Conservation (phyloP, 2,888 invertebrate genomes). For the Xestia ashworthii region DNA sequence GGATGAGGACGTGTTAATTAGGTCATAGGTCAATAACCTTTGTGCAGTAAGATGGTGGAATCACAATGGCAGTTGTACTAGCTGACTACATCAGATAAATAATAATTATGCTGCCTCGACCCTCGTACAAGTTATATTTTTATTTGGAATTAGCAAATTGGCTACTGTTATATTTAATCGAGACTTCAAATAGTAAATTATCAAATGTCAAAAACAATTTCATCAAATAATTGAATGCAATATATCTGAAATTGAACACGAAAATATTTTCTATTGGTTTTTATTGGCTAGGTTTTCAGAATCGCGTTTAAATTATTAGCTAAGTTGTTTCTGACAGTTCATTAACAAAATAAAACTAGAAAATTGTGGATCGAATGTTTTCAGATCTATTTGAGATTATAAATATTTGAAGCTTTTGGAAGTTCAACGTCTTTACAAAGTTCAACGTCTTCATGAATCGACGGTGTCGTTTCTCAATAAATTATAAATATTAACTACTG, state of each 20-base stretch:
- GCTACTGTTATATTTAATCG: background rate
- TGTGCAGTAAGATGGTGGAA: conserved; percentile 3
- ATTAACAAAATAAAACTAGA: conserved; percentile 14
- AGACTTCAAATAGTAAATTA: background rate
- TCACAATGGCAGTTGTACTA: background rate
- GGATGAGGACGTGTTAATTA: conserved; percentile 2
- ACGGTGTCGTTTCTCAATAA: conserved; percentile 15
- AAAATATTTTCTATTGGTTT: background rate
- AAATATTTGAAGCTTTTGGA: conserved; percentile 24
- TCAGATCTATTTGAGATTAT: conserved; percentile 13
- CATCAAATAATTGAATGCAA: conserved; percentile 1
- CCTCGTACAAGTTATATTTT: background rate
- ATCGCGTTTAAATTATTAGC: conserved; percentile 28
- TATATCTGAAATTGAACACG: conserved; percentile 8
- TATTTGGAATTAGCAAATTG: background rate
- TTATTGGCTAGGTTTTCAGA: background rate
- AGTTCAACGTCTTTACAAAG: conserved; percentile 28
- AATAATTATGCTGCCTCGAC: no score
- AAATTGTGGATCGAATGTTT: conserved; percentile 25
- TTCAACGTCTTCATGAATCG: conserved; percentile 19
- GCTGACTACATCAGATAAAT: background rate
- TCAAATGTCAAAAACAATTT: background rate
- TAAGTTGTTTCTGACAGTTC: conserved; percentile 30
- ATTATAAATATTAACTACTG: conserved; percentile 11
- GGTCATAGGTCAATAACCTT: conserved; percentile 19